Conservation (phyloP, 2,113 vertebrate species). For the Xenopus tropicalis region UCB_Xtro_10.0 CM004450.2:69515001-69515500, state of each 20-base stretch:
- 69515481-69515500: background rate
- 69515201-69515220: constrained; percentile 16
- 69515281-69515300: background rate
- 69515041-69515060: constrained; percentile 15
- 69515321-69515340: constrained; percentile 27
- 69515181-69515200: constrained; percentile 37
- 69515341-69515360: background rate
- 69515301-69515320: background rate
- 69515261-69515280: constrained; percentile 21
- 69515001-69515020: constrained; percentile 18
- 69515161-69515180: constrained; percentile 28
- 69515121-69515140: constrained; percentile 35
- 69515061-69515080: constrained; percentile 36
- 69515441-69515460: background rate
- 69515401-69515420: background rate
- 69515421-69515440: background rate
- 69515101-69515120: constrained; percentile 30
- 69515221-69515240: constrained; percentile 31
- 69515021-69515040: constrained; percentile 28
- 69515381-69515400: background rate
- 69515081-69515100: constrained; percentile 14
- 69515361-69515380: constrained; percentile 1
- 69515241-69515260: constrained; percentile 31
- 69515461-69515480: background rate
- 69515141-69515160: constrained; percentile 20